Conservation (phyloP, 2,888 invertebrate genomes). For the Noctua pronuba region DNA sequence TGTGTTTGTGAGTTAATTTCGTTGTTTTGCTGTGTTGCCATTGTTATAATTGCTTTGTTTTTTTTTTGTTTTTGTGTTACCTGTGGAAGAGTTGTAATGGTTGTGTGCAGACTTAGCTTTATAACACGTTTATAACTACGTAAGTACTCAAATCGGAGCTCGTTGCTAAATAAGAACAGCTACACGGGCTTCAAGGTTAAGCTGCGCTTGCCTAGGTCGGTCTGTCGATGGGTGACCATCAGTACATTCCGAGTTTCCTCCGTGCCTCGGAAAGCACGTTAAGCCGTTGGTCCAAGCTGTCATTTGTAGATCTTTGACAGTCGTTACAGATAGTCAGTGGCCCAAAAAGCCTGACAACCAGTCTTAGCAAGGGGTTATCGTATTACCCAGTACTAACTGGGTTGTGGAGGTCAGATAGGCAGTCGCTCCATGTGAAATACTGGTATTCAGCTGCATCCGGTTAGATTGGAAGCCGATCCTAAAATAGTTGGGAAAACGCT, state of each 20-base stretch:
- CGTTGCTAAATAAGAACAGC: background rate
- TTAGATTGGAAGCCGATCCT: background rate
- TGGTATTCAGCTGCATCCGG: background rate
- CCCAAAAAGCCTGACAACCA: background rate
- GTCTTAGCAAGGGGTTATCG: background rate
- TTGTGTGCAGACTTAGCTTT: background rate
- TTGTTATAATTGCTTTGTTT: slow-evolving; percentile 34
- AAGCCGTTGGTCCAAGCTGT: background rate
- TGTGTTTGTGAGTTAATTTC: slow-evolving; percentile 49
- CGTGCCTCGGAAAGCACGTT: background rate
- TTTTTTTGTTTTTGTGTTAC: background rate
- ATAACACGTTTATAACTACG: background rate
- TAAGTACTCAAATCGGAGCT: background rate
- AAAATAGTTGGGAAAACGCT: background rate
- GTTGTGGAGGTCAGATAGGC: background rate
- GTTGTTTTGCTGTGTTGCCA: slow-evolving; percentile 35
- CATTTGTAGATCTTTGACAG: too few species aligned
- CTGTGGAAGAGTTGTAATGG: background rate
- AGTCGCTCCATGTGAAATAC: background rate
- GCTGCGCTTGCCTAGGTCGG: background rate
- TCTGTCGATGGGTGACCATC: background rate
- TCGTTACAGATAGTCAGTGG: background rate
- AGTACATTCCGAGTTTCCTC: background rate
- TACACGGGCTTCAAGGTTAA: background rate
- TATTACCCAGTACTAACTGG: background rate